phyloP scores from a whole-genome alignment of 2,113 vertebrate species.

The Atrichornis clamosus region DNA sequence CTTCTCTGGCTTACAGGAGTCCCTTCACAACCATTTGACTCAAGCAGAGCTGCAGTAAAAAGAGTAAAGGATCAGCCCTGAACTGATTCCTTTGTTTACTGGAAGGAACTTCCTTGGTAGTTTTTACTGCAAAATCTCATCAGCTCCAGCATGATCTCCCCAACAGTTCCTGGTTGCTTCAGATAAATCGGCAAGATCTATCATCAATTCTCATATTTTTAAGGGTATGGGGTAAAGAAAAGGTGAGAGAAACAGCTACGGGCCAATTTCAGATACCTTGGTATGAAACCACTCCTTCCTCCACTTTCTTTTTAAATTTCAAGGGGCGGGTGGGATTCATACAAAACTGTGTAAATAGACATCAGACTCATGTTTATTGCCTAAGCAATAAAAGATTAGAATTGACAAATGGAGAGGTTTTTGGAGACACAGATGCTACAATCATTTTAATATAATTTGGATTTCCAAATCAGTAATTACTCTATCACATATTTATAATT shows the following conservation, averaged over 20 bases:
- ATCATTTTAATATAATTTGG: slow-evolving; percentile 71
- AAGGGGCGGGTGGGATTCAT: background rate
- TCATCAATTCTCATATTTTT: background rate
- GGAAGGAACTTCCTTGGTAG: background rate
- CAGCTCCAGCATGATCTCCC: background rate
- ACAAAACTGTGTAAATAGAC: slow-evolving; percentile 14
- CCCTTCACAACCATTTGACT: background rate
- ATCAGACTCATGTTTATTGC: slow-evolving; percentile 54
- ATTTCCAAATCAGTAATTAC: slow-evolving; percentile 72
- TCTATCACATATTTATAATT: slow-evolving; percentile 71
- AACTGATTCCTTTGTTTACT: background rate
- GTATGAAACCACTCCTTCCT: background rate
- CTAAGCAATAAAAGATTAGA: slow-evolving; percentile 58
- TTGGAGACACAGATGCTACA: slow-evolving; percentile 69
- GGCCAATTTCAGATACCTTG: background rate
- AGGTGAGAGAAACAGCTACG: background rate
- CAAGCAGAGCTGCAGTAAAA: background rate
- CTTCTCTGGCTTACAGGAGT: background rate
- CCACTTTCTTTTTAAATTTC: background rate
- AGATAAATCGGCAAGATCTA: background rate
- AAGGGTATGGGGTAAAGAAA: background rate
- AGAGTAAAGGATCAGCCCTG: background rate
- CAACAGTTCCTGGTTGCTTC: background rate
- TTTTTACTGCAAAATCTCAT: background rate
- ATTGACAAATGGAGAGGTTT: slow-evolving; percentile 68